Evolutionary conservation across 1,140 invertebrate species (phyloP), one percentile per base, ranked within the genome.

Genomic region (Camponotus floridanus): DNA sequence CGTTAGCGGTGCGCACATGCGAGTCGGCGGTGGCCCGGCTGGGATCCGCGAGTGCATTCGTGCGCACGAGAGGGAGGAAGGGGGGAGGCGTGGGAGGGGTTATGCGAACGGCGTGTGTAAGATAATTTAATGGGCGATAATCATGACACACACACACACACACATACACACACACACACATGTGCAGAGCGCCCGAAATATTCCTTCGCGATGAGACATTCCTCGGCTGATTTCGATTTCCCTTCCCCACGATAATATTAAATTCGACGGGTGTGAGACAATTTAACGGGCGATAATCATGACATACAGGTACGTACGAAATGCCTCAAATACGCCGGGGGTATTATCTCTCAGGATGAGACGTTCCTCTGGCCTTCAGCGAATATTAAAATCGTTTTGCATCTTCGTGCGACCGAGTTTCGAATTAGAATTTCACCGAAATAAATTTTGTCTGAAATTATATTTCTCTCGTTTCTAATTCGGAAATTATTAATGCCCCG

Each of bases 51-150:
- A 51, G n/a, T 73, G 33, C 48, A 9, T 39, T 55, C 51, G 31
- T 42, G 45, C 33, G 9, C 26, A 48, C 31, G 42, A 21, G n/a
- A 31, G 31, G 26, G 42, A 21, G 9, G 6, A 31, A 9, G 26
- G 3, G 33, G 45, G 26, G 33, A 42, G 36, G 13, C 59, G 70
- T 48, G 55, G 79, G 79, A 86, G 57, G 61, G 85, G 48, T 68
- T 39, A 64, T 48, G 61, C 64, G 61, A 62, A 57, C 83, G 71
- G 68, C 71, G 76, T 79, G 74, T 78, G 81, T 67, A 68, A 86
- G 83, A 91, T 91, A 91, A 91, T 91, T 91, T 91, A 91, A 91
- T 91, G 86, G 81, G 86, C 90, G 80, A 91, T 91, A 91, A 91
- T 91, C 86, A 87, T 89, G 81, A 86, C 89, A 88, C 64, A 26